phyloP scores from a whole-genome alignment of 1,140 invertebrate species.

The Tetragnatha versicolor region DNA sequence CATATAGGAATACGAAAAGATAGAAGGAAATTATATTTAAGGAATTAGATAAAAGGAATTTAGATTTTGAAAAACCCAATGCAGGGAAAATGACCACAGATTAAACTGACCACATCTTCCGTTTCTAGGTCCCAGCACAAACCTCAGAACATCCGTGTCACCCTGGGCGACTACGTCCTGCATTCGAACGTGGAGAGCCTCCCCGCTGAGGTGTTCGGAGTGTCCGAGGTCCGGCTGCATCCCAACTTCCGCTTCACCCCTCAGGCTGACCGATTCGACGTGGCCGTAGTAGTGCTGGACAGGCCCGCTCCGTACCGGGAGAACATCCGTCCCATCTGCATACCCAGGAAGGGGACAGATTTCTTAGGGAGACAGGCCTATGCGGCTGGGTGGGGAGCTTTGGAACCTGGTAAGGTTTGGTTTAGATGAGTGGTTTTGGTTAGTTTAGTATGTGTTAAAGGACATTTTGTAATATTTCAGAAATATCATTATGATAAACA shows the following conservation, averaged over 20 bases:
- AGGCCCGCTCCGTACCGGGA: conserved; percentile 88
- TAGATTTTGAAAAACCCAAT: no score
- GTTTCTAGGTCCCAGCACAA: conserved; percentile 74
- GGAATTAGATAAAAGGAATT: no score
- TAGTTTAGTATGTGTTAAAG: no score
- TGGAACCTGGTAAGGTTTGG: conserved; percentile 71
- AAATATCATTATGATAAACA: no score
- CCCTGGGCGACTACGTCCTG: conserved; percentile 91
- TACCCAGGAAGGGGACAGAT: conserved; percentile 87
- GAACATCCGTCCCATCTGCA: conserved; percentile 90
- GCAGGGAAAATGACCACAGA: no score
- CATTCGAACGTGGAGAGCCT: conserved; percentile 89
- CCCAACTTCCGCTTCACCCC: conserved; percentile 95
- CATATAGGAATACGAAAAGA: no score
- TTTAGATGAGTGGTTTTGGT: not conserved
- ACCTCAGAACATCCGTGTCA: conserved; percentile 85
- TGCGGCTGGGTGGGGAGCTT: conserved; percentile 92
- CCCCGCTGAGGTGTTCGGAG: conserved; percentile 88
- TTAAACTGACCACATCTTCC: conserved; percentile 1
- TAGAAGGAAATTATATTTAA: no score
- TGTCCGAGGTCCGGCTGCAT: conserved; percentile 86
- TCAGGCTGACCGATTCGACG: conserved; percentile 83
- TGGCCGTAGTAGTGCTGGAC: conserved; percentile 87
- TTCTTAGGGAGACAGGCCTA: conserved; percentile 90
- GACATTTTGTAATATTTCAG: no score